Evolutionary conservation across 2,113 vertebrate species (phyloP).

Genomic region (Centropus bengalensis): DNA sequence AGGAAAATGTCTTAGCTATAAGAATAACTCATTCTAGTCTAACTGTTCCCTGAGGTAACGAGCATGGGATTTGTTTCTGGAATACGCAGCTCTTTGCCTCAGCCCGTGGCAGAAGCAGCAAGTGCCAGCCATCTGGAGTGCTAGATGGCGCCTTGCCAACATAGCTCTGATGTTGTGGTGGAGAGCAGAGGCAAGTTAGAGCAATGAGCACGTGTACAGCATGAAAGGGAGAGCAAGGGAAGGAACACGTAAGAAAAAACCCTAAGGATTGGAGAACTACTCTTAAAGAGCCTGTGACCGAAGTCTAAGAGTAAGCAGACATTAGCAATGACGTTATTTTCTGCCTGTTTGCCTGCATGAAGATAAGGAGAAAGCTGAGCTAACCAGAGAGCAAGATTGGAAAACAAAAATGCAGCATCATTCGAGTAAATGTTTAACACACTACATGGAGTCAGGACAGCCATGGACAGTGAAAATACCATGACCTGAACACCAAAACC

Average conservation of each 20-base stretch:
- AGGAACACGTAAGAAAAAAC: not conserved
- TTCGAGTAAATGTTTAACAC: not conserved
- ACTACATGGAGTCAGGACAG: not conserved
- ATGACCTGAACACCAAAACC: not conserved
- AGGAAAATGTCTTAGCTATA: not conserved
- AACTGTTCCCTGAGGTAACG: not conserved
- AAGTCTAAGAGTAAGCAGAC: not conserved
- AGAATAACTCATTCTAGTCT: not conserved
- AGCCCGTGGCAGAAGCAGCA: constrained; percentile 43
- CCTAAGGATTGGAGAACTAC: not conserved
- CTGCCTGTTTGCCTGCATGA: not conserved
- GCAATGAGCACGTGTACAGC: not conserved
- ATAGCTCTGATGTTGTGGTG: not conserved
- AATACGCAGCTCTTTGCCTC: not conserved
- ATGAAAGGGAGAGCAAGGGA: not conserved
- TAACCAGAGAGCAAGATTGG: not conserved
- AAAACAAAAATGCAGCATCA: accelerated
- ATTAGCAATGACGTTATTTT: not conserved
- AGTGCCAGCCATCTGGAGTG: constrained; percentile 55
- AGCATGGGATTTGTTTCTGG: not conserved
- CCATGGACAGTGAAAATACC: not conserved
- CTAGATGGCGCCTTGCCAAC: not conserved
- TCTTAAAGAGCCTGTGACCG: not conserved
- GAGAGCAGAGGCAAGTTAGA: not conserved
- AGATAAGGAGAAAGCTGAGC: not conserved